Evolutionary conservation across 2,888 invertebrate genomes (phyloP).

Genomic region (Amphipyra berbera): DNA sequence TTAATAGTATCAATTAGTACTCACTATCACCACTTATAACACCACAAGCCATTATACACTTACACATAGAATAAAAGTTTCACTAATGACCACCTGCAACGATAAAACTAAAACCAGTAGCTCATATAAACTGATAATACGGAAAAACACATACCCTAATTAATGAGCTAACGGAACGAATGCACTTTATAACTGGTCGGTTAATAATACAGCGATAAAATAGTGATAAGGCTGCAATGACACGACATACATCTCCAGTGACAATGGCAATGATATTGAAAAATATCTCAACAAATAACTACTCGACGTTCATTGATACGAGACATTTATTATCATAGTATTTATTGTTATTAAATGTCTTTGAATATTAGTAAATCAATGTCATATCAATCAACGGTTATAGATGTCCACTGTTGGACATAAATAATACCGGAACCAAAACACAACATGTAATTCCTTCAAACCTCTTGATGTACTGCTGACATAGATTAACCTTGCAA

Average conservation of each 20-base stretch:
- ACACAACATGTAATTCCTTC: too few relatives aligned
- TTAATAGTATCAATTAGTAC: not conserved
- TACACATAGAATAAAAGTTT: not conserved
- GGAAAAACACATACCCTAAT: conserved; percentile 25
- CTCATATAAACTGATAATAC: conserved; percentile 21
- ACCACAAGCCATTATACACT: not conserved
- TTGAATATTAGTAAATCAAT: too few relatives aligned
- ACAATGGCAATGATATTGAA: conserved; percentile 26
- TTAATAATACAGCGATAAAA: conserved; percentile 29
- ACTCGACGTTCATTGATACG: conserved; percentile 14
- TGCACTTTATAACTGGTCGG: conserved; percentile 13
- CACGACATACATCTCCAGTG: conserved; percentile 1
- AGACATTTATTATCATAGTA: not conserved
- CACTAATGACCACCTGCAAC: not conserved
- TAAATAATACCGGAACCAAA: not conserved
- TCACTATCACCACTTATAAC: not conserved
- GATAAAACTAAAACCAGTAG: not conserved
- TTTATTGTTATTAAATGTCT: too few relatives aligned
- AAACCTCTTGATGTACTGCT: too few relatives aligned
- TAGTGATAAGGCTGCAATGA: conserved; percentile 40
- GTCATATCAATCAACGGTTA: not conserved
- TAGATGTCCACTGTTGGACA: not conserved
- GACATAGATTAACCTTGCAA: too few relatives aligned
- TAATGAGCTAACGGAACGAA: conserved; percentile 11
- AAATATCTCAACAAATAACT: conserved; percentile 10